Evolutionary conservation across 2,888 invertebrate species (phyloP).

Genomic region (Phragmatobia fuliginosa): DNA sequence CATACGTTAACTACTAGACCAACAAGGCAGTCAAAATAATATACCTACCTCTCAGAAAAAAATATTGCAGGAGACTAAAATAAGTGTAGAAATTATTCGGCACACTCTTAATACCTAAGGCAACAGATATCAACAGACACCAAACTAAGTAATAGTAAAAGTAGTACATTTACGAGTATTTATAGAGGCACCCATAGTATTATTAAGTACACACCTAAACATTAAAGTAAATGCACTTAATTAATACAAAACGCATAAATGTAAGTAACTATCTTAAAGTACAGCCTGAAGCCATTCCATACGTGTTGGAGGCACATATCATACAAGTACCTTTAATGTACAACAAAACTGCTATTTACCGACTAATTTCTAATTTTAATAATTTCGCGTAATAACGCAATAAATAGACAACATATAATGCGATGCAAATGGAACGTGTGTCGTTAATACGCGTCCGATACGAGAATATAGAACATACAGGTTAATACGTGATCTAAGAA

Average conservation of each 20-base stretch:
- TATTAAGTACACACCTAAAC: conserved; percentile 28
- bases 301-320: conserved; percentile 55
- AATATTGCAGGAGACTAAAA: background rate
- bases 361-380: conserved; percentile 74
- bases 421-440: conserved; percentile 74
- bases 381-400: conserved; percentile 74
- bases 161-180: conserved; percentile 7
- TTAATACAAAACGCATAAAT: conserved; percentile 63
- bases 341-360: conserved; percentile 70
- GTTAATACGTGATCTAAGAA: conserved; percentile 66
- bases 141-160: conserved; percentile 10
- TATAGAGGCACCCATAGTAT: conserved; percentile 25
- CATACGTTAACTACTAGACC: no score
- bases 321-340: conserved; percentile 56
- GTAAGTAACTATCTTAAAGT: conserved; percentile 57
- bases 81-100: conserved; percentile 34
- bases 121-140: conserved; percentile 40
- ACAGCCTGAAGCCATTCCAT: conserved; percentile 58
- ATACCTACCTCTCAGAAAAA: no score
- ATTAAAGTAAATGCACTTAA: conserved; percentile 54
- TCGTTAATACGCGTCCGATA: conserved; percentile 61
- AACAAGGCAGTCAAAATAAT: no score
- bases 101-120: conserved; percentile 35
- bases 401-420: conserved; percentile 73
- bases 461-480: conserved; percentile 61